Evolutionary conservation across 2,888 invertebrate genomes (phyloP).

Genomic region (Frankliniella fusca): DNA sequence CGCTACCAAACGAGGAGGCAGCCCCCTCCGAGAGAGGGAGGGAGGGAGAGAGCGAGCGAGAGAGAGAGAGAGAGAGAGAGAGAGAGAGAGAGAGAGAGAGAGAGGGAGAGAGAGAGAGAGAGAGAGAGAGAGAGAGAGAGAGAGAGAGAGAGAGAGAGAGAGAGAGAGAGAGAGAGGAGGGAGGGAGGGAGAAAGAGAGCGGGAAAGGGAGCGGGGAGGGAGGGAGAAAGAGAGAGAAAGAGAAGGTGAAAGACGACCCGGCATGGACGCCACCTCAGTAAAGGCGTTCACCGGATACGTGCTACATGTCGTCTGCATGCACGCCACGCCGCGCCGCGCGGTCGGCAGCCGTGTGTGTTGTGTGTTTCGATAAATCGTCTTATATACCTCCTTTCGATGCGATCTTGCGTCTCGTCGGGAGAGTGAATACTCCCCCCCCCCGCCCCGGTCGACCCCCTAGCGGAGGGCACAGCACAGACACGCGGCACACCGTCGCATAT

Average conservation of each 20-base stretch:
- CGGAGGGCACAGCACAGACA: too few relatives aligned
- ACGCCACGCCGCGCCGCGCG: neutral
- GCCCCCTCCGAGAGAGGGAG: neutral
- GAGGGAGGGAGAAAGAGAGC: neutral
- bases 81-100: neutral
- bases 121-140: constrained; percentile 9
- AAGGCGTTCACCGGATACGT: constrained; percentile 18
- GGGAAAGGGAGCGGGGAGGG: neutral
- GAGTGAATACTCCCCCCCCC: too few relatives aligned
- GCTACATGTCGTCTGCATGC: constrained; percentile 10
- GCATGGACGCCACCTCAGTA: neutral
- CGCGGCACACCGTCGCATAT: too few relatives aligned
- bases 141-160: neutral
- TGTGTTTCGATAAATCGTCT: constrained; percentile 13
- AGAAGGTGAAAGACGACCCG: neutral
- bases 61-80: neutral
- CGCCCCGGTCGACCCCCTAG: too few relatives aligned
- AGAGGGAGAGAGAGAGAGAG: neutral
- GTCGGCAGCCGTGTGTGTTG: neutral
- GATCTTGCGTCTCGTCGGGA: too few relatives aligned
- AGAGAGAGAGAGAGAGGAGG: neutral
- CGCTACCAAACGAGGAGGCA: neutral
- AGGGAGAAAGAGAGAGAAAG: neutral
- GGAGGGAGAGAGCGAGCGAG: neutral
- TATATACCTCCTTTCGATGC: neutral